Conservation (phyloP, 2,888 invertebrate genomes). For the Lissonota sp. region DNA sequence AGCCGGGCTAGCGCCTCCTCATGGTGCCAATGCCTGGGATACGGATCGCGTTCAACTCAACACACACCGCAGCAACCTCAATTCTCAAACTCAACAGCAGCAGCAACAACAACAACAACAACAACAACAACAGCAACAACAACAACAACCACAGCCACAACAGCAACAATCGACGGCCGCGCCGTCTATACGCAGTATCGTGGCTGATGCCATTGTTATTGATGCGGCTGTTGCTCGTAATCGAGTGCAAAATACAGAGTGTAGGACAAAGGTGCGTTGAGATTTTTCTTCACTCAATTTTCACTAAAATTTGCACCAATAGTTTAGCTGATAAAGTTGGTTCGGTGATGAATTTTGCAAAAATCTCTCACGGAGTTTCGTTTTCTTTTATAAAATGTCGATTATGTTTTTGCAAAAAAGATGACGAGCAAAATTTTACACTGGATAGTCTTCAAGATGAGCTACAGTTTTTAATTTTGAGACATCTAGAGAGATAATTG, state of each 20-base stretch:
- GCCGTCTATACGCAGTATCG: slow-evolving; percentile 80
- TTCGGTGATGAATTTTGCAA: too few relatives aligned
- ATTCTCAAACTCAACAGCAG: slow-evolving; percentile 68
- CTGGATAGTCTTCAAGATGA: too few relatives aligned
- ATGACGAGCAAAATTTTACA: too few relatives aligned
- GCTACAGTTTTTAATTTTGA: too few relatives aligned
- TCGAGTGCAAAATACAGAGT: slow-evolving; percentile 75
- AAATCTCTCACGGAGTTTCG: too few relatives aligned
- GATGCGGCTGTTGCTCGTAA: slow-evolving; percentile 63
- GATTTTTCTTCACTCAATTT: background rate
- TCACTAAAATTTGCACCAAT: background rate
- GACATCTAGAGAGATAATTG: too few relatives aligned
- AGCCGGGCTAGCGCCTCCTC: slow-evolving; percentile 83
- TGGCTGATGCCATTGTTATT: slow-evolving; percentile 67
- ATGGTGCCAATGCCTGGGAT: slow-evolving; percentile 84
- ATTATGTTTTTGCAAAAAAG: too few relatives aligned
- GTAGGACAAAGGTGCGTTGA: slow-evolving; percentile 77
- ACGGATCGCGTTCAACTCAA: slow-evolving; percentile 85
- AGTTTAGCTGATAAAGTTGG: too few relatives aligned
- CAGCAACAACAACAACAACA: slow-evolving; percentile 61
- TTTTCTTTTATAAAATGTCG: too few relatives aligned
- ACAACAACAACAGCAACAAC: slow-evolving; percentile 60
- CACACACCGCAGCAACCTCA: slow-evolving; percentile 79
- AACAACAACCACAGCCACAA: slow-evolving; percentile 61
- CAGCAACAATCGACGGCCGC: slow-evolving; percentile 63